Conservation (phyloP, 2,797 vertebrate species). For the Bradypus variegatus region DNA sequence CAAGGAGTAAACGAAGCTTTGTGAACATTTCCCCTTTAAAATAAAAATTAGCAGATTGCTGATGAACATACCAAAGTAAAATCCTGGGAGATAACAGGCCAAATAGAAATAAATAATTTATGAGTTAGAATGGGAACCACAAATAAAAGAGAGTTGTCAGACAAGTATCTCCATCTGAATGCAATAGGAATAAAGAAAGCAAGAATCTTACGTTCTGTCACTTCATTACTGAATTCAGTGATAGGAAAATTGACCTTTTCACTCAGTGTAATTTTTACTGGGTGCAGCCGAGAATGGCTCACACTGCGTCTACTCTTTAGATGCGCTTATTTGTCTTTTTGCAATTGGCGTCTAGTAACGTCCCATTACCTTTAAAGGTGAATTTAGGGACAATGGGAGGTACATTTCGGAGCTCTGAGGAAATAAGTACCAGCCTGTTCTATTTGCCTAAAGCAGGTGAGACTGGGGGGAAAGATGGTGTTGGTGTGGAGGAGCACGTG, state of each 20-base stretch:
- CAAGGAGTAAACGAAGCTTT: conserved; percentile 8
- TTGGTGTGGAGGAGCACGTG: no score
- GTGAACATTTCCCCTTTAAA: neutral
- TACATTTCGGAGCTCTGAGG: neutral
- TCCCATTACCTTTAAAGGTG: neutral
- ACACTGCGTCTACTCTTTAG: neutral
- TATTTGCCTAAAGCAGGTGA: no score
- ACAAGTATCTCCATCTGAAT: conserved; percentile 27
- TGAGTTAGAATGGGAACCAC: conserved; percentile 38
- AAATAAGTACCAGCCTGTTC: neutral
- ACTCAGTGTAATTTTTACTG: neutral
- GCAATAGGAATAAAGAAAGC: conserved; percentile 32
- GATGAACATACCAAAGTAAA: conserved; percentile 17
- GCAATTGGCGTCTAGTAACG: neutral
- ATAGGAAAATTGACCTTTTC: conserved; percentile 46
- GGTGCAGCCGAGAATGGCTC: neutral
- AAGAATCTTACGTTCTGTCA: neutral
- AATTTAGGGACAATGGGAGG: neutral
- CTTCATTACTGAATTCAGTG: conserved; percentile 5
- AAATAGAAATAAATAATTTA: conserved; percentile 63
- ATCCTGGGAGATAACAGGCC: conserved; percentile 13
- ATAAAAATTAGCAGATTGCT: conserved; percentile 51
- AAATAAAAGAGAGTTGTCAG: conserved; percentile 34
- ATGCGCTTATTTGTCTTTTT: neutral
- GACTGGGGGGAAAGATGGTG: neutral